A percentile compares a stretch with the other conserved stretches of the same genome.
These are phyloP conservation scores for Lydus trimaculatus DNA, from an alignment of 2,888 invertebrate genomes.

Conservation along the genomic window DNA sequence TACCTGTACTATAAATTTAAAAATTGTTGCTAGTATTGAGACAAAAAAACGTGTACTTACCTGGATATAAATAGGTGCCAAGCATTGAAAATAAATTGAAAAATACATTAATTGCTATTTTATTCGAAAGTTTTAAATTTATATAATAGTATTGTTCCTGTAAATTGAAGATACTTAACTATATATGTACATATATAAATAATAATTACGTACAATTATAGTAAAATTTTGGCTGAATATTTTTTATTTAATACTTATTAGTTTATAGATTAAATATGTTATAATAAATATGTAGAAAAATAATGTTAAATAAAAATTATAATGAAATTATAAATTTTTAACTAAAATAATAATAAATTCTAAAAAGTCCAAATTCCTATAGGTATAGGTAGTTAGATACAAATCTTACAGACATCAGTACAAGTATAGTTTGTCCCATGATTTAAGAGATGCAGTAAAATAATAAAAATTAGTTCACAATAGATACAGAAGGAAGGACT, in stretches of 20 bases:
- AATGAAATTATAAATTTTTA: neutral
- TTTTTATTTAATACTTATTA: neutral
- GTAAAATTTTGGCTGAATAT: neutral
- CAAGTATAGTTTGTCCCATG: no score
- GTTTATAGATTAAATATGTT: neutral
- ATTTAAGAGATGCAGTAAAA: no score
- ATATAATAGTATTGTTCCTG: neutral
- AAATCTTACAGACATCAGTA: no score
- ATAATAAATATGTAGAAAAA: no score
- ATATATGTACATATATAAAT: no score
- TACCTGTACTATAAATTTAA: no score
- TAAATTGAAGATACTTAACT: neutral
- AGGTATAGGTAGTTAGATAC: no score
- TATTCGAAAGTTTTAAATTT: neutral
- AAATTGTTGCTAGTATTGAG: slow-evolving; percentile 16
- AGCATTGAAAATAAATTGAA: slow-evolving; percentile 14
- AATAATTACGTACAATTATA: neutral
- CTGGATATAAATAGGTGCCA: slow-evolving; percentile 22
- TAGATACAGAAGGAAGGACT: no score
- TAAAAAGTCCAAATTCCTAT: no score
- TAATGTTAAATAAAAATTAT: neutral
- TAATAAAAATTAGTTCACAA: no score
- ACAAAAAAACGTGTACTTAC: slow-evolving; percentile 15
- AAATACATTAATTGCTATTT: slow-evolving; percentile 6
- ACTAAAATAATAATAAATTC: no score